Base-by-base conservation (phyloP, 37 sponge, comb jelly and placozoan species). In the Aphrocallistes beatrix region DNA sequence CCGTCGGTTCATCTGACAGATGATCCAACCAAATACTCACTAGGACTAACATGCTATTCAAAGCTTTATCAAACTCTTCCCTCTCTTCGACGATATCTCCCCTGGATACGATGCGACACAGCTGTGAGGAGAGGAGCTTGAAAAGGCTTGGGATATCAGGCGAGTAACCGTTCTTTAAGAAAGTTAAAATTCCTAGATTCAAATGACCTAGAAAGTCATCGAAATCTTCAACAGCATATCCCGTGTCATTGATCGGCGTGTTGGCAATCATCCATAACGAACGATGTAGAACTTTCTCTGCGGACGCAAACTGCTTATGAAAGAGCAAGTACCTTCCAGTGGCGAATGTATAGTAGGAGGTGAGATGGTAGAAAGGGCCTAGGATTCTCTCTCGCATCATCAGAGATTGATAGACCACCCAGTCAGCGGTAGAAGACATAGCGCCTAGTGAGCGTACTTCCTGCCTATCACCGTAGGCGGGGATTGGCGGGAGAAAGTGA, bases 381-480 rank as follows among this genome's bases (percentile, higher is more conserved):
- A 93, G 90, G 51, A 89, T 88, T 37, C 94, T 84, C 87, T 93
- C 94, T 21, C 94, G 88, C 40, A 93, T 93, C 0, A 93, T 51
- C 13, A 93, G 81, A 21, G 88, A 86, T 85, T 93, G 94, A 38
- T 83, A 89, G 36, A 86, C 87, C 16, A 87, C 92, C 49, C 91
- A 86, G 84, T 37, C 81, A 49, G 37, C 38, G 16, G 1, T 87
- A 82, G 37, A 69, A 21, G 17, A 30, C 51, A 47, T 82, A 36
- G 32, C 89, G 69, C 37, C 88, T 85, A 0, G 75, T 82, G 6
- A 88, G 81, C 32, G 28, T 21, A 16, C 16, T 39, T 93, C 91
- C 0, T 17, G 19, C 16, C 84, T 30, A 36, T 82, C 21, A 0
- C 88, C 87, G 38, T 91, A 93, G 51, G 86, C 90, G 1, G 86